Evolutionary conservation across 2,113 vertebrate genomes (phyloP), one percentile per base, ranked within the genome.

Genomic region (Mugil cephalus): DNA sequence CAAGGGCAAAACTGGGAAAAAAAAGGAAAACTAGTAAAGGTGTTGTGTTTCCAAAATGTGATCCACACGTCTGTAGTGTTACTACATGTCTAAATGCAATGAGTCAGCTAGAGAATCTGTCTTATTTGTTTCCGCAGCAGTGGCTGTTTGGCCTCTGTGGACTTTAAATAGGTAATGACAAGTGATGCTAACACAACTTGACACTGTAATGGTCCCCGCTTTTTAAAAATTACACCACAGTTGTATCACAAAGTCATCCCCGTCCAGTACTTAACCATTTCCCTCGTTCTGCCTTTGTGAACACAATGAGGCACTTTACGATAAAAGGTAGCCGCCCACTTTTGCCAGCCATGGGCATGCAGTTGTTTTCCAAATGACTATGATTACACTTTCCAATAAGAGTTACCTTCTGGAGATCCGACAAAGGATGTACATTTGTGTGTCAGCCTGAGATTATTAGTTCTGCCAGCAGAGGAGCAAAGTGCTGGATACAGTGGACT

Each of bases 371-470:
- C 61, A 82, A 82, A 77, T 86, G 71, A 80, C 76, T 76, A 53
- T 74, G 35, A 87, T 90, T 81, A 77, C 38, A 8, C 62, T 39
- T 80, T 72, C 64, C 46, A 67, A 42, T 8, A 0, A 59, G 38
- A 42, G 67, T 55, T 24, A 55, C 76, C 73, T 73, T 34, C 66
- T 0, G 56, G 65, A 21, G 77, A 46, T 56, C 3, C 1, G 58
- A 63, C 51, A 60, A 72, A 39, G 34, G 77, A 56, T 67, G 69
- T 42, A 50, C 52, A 14, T 74, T 81, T 78, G 43, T 69, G 58
- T 86, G 71, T 72, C 74, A 53, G 86, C 63, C 67, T 79, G 7
- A 76, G 52, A 85, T 86, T 89, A 89, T 83, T 82, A 81, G 80
- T 60, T 85, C 69, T 80, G 40, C 64, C 66, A 60, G 74, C 4